Evolutionary conservation across 2,888 invertebrate genomes (phyloP).

Genomic region (Conistra vaccinii): DNA sequence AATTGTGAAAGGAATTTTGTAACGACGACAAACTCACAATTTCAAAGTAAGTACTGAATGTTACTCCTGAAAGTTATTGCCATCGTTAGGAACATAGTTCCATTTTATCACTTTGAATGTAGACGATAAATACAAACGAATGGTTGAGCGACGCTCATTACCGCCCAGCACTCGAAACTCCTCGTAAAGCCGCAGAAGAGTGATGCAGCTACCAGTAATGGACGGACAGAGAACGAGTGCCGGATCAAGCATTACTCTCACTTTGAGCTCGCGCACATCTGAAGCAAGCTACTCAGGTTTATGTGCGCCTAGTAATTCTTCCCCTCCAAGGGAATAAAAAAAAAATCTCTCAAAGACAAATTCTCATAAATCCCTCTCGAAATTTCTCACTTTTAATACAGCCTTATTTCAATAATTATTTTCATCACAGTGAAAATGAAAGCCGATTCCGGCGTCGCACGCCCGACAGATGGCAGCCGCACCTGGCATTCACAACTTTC

Average conservation of each 20-base stretch:
- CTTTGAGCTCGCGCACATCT: constrained; percentile 69
- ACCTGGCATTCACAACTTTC: constrained; percentile 82
- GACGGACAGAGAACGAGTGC: constrained; percentile 66
- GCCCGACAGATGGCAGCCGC: constrained; percentile 76
- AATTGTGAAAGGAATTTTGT: constrained; percentile 57
- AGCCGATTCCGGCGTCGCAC: constrained; percentile 69
- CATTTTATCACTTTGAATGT: constrained; percentile 65
- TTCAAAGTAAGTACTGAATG: constrained; percentile 56
- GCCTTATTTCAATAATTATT: constrained; percentile 74
- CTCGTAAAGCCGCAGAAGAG: constrained; percentile 69
- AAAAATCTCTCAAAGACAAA: constrained; percentile 65
- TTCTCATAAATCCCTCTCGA: constrained; percentile 60
- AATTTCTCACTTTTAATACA: constrained; percentile 69
- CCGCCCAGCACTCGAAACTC: constrained; percentile 67
- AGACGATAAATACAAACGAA: constrained; percentile 66
- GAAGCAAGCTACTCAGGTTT: constrained; percentile 59
- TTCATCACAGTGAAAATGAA: constrained; percentile 73
- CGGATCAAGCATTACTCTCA: constrained; percentile 72
- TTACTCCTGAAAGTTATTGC: constrained; percentile 59
- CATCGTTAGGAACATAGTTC: constrained; percentile 63
- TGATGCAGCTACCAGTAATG: constrained; percentile 67
- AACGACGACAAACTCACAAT: constrained; percentile 59
- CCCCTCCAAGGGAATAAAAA: constrained; percentile 57
- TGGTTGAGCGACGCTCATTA: constrained; percentile 70
- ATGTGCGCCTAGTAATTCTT: constrained; percentile 53